These are phyloP conservation scores for Machimus atricapillus DNA, from an alignment of 2,888 invertebrate genomes.

Conservation along the genomic window DNA sequence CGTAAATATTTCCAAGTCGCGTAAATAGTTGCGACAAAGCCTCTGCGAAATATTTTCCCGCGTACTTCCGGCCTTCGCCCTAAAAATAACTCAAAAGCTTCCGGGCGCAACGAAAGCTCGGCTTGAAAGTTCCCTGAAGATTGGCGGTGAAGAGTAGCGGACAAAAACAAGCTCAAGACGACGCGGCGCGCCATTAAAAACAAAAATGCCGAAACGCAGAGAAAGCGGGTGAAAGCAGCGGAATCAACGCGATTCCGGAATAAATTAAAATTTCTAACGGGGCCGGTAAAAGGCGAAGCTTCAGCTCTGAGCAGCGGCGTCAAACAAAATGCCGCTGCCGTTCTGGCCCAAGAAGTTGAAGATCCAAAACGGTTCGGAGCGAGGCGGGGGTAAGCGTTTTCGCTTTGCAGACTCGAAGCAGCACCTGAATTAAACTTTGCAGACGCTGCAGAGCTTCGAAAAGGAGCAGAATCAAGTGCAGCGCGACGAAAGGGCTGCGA, in stretches of 20 bases:
- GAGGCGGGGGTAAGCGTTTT: no score
- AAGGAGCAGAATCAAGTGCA: not conserved
- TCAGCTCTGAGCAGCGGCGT: not conserved
- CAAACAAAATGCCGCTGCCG: not conserved
- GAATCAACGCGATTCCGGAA: not conserved
- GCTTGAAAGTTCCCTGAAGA: not conserved
- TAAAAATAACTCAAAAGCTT: not conserved
- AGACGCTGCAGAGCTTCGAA: not conserved
- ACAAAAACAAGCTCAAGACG: not conserved
- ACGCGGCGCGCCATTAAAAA: not conserved
- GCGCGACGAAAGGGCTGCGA: not conserved
- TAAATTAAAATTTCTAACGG: slow-evolving; percentile 1
- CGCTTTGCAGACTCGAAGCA: no score
- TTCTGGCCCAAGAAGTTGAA: not conserved
- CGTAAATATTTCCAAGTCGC: not conserved
- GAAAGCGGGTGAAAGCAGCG: not conserved
- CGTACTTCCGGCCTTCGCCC: not conserved
- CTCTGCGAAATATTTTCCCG: not conserved
- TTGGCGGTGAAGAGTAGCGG: not conserved
- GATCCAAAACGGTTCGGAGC: not conserved
- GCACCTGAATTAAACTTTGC: no score
- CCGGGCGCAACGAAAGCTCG: not conserved
- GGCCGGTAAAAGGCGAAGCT: not conserved
- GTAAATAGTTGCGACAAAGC: not conserved
- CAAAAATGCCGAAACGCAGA: not conserved